Base-by-base conservation (phyloP, 2,888 invertebrate species). In the Trichopria drosophilae region DNA sequence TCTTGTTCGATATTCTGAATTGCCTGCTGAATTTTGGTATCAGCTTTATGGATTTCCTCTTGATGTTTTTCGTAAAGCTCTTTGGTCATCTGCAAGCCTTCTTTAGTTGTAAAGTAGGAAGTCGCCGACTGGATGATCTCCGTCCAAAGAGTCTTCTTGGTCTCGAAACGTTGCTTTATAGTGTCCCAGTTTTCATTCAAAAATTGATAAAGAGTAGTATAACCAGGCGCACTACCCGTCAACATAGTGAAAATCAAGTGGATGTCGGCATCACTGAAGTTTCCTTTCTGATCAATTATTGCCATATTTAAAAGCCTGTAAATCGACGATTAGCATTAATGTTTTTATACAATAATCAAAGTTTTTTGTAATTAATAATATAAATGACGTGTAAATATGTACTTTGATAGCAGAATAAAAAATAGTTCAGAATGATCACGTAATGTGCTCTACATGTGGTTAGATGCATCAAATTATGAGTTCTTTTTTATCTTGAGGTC, bases 231-330 rank as follows among this genome's bases (percentile, higher is more conserved):
- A 12, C 84, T 81, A 2, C 88, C 85, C 0, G 85, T 83, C 45
- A 90, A 71, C 84, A 87, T 88, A 55, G 83, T 87, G 63, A 88
- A 85, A 61, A 89, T 86, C 40, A 90, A 69, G 66, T 85, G 86
- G 34, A 87, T 76, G 60, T 90, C 90, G 2, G 84, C 86, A 66
- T 89, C 88, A 0, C 86, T 85, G 61, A 90, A 89, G 67, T 87
- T 87, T 0, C 80, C 82, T 63, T 86, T 84, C 15, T 81, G 81
- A 58, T 86, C 84, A 35, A 90, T 68, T 28, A 90, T 79, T 0
- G 88, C 84, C 5, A 87, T 80, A 61, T 87, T 85, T 23, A 90
- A 69, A 10, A 86, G 67, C 48, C 79, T 77, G 60, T 43, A 58
- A 46, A 52, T 13, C 16, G 4, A 2, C 12, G 26, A 12, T 35